Base-by-base conservation (phyloP, 1,140 invertebrate genomes). In the Nephotettix cincticeps region DNA sequence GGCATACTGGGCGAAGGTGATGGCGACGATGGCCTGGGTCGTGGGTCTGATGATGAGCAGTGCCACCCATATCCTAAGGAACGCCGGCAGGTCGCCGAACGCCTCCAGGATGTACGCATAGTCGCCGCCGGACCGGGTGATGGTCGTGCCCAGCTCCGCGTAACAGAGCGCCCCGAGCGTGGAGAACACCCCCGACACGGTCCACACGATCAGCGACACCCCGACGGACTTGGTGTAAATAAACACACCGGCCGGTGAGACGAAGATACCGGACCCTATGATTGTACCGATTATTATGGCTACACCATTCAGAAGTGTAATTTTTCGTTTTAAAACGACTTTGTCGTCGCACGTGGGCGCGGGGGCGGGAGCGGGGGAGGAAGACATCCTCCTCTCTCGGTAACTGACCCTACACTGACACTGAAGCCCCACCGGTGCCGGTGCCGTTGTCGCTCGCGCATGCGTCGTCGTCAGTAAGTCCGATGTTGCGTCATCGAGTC, bases 51-150 rank as follows among this genome's bases (percentile, higher is more conserved):
- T 93, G 73, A 95, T 92, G 28, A 95, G 83, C 64, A 94, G 81
- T 2, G 92, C 92, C 30, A 95, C 90, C 95, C 95, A 98, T 23
- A 97, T 82, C 64, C 91, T 86, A 19, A 97, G 81, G 79, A 97
- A 98, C 1, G 91, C 95, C 0, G 92, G 89, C 13, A 97, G 81
- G n/a, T 92, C 90, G 0, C 95, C 95, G 79, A 96, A 96, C 30
- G 93, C 91, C 27, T 90, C 88, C 77, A 92, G 87, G 45, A 95
- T 91, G 80, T 96, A 96, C 1, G 92, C 92, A 81, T 95, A 96
- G 79, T 96, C 94, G 47, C 93, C 94, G 21, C 94, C 94, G 1
- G 93, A 93, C 76, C 92, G 84, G 27, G 65, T 30, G 13, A 76
- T 72, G 54, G 90, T 89, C 0, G 91, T 93, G 17, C 92, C 92